Evolutionary conservation across 2,888 invertebrate genomes (phyloP).

Genomic region (Geotrupes spiniger): DNA sequence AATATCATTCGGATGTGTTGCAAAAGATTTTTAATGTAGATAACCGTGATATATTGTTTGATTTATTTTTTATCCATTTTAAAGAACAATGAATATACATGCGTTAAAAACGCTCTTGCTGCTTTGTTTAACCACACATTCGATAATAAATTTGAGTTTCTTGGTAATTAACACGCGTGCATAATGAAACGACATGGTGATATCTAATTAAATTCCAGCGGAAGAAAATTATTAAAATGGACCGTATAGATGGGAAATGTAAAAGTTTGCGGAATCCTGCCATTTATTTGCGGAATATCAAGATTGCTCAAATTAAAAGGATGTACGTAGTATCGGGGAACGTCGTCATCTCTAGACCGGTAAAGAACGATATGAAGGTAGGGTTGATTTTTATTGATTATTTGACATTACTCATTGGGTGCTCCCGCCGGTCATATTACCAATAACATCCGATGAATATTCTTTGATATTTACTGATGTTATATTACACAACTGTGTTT

Average conservation of each 20-base stretch:
- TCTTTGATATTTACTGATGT: no score
- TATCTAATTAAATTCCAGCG: conserved; percentile 18
- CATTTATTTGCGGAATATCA: conserved; percentile 25
- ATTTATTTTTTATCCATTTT: no score
- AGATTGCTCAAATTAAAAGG: conserved; percentile 25
- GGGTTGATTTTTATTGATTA: no score
- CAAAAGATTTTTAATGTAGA: no score
- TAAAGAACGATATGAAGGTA: conserved; percentile 28
- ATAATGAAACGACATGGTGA: neutral
- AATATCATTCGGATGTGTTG: no score
- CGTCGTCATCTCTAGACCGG: conserved; percentile 20
- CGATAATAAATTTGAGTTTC: conserved; percentile 7
- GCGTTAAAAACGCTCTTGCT: no score
- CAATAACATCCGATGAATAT: no score
- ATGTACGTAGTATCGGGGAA: conserved; percentile 28
- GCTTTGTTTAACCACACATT: neutral
- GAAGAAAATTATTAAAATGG: conserved; percentile 30
- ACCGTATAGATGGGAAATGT: conserved; percentile 30
- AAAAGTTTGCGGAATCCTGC: conserved; percentile 26
- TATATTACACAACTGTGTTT: no score
- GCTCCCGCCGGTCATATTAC: no score
- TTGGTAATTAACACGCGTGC: conserved; percentile 10
- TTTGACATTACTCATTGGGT: no score
- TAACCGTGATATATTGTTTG: no score
- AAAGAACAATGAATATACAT: no score